Evolutionary conservation across 2,113 vertebrate genomes (phyloP).

Genomic region (Triplophysa rosa): DNA sequence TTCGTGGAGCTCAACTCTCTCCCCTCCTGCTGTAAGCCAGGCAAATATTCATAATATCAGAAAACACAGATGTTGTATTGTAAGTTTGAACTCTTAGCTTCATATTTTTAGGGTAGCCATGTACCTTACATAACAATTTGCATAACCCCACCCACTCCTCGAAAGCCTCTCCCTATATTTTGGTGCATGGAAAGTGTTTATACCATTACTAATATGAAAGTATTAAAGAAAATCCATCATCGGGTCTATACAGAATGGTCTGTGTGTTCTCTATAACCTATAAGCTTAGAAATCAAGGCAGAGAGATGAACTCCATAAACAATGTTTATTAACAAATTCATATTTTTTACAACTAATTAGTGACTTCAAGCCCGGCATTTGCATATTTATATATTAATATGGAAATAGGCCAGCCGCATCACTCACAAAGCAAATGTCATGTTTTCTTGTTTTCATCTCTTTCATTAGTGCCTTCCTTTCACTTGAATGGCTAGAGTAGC

Average conservation of each 20-base stretch:
- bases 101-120: no score
- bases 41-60: no score
- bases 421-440: constrained; percentile 34
- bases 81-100: no score
- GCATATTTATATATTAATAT: constrained; percentile 39
- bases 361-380: constrained; percentile 34
- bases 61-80: no score
- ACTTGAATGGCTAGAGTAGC: constrained; percentile 17
- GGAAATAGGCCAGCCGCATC: constrained; percentile 30
- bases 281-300: constrained; percentile 1
- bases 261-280: constrained; percentile 2
- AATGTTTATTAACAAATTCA: constrained; percentile 34
- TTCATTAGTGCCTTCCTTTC: constrained; percentile 35
- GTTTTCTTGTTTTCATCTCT: constrained; percentile 25
- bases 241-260: neutral
- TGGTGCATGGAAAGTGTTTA: neutral
- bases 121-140: no score
- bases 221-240: neutral
- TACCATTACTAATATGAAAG: neutral
- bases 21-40: no score
- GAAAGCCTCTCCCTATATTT: neutral
- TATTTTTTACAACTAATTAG: constrained; percentile 28
- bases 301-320: neutral
- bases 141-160: neutral
- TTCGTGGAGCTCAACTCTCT: no score